Percentiles rank a stretch among this genome's conserved stretches.
Conservation (phyloP, 2,797 vertebrate genomes). For the Ptychadena robeensis region DNA sequence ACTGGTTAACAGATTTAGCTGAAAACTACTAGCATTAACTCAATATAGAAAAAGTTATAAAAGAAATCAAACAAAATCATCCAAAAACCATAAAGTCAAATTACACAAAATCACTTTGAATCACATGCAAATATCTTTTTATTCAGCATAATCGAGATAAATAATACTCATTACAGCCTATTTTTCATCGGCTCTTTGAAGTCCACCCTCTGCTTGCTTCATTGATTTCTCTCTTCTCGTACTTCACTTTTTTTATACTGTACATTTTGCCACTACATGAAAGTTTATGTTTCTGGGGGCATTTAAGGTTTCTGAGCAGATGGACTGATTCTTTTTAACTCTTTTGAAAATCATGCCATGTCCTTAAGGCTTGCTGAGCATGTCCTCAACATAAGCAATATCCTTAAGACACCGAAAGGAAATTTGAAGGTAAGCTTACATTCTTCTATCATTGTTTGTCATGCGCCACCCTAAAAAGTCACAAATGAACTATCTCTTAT, state of each 20-base stretch:
- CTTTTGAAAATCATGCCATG: slow-evolving; percentile 34
- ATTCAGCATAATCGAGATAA: not conserved
- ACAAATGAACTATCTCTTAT: not conserved
- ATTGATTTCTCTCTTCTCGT: slow-evolving; percentile 2
- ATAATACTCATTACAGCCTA: slow-evolving; percentile 24
- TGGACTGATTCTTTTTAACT: slow-evolving; percentile 18
- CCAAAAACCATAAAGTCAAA: not conserved
- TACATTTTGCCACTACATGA: not conserved
- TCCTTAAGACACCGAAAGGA: not conserved
- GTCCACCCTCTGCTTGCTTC: not conserved
- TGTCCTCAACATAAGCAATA: not conserved
- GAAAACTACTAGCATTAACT: not conserved
- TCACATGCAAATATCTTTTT: not conserved
- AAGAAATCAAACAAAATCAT: too few species aligned
- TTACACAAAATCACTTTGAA: not conserved
- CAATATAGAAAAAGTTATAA: not conserved
- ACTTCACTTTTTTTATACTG: slow-evolving; percentile 18
- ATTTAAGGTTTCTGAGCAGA: slow-evolving; percentile 13
- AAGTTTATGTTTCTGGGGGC: not conserved
- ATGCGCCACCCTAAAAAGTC: not conserved
- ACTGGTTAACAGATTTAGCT: too few species aligned
- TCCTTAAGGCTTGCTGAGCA: slow-evolving; percentile 31
- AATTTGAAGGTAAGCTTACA: slow-evolving; percentile 11
- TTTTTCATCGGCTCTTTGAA: slow-evolving; percentile 1
- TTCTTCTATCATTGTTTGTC: slow-evolving; percentile 7